Base-by-base conservation (phyloP, 2,797 vertebrate species). In the Thaleichthys pacificus region DNA sequence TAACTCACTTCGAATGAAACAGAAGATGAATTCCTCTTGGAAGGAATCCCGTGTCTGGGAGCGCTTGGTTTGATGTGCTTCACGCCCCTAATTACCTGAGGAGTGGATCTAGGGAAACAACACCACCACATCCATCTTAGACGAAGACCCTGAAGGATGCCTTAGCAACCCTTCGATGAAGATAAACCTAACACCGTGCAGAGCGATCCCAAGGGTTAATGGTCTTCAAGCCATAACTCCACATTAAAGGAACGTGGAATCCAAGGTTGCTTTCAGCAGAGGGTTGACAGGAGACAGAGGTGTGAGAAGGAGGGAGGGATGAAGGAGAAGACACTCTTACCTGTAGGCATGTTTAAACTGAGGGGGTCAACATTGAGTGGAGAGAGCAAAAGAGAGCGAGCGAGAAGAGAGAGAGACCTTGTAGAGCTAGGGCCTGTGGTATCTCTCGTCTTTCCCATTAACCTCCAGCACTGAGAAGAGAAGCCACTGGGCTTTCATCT, bases 1-100 rank as follows among this genome's bases (percentile, higher is more conserved):
- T 71, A 67, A 82, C 71, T 58, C 69, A 49, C 64, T 73, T 72
- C 19, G 61, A 66, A 62, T 73, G 69, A 72, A 72, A 67, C 58
- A 64, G 62, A 58, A 69, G 69, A 81, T 78, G 61, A 65, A 71
- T 69, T 69, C 3, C 28, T 67, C 49, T 56, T 30, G 7, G 49
- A 67, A 17, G 17, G 51, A 51, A 19, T 49, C 49, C 66, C 4
- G 49, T 67, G 49, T 30, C 17, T 8, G 47, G 66, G 66, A 28
- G 49, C 15, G 17, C 47, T 66, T 19, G 22, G 12, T 38, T 21
- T 54, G 17, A 56, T 26, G 24, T n/a, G 15, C 15, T 28, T 47
- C 49, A 67, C 19, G 22, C 22, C 14, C 14, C 26, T 47, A n/a
- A 30, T 54, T 30, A 19, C 47, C 24, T 28, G 47, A 9, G 47